Percentiles rank a stretch among this genome's conserved stretches.
These are phyloP conservation scores for Boloria selene DNA, from an alignment of 2,888 invertebrate genomes.

Conservation along the genomic window DNA sequence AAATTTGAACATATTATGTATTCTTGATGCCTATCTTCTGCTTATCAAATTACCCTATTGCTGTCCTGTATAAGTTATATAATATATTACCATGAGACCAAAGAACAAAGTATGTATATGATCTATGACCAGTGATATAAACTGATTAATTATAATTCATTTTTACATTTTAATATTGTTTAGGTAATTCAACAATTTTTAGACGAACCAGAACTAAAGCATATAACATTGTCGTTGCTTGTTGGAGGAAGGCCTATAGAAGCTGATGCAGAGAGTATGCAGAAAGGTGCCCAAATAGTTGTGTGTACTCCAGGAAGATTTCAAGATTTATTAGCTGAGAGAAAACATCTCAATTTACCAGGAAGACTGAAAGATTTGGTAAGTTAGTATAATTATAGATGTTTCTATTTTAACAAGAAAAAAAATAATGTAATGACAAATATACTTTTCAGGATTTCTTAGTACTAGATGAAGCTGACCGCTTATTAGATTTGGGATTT, in stretches of 20 bases:
- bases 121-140: no score
- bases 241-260: conserved; percentile 93
- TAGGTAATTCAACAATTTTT: conserved; percentile 79
- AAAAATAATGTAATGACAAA: no score
- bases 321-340: conserved; percentile 90
- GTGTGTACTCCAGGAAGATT: conserved; percentile 97
- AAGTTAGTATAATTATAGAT: conserved; percentile 46
- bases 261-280: conserved; percentile 87
- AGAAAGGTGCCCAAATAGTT: conserved; percentile 91
- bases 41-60: no score
- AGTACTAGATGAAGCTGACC: conserved; percentile 98
- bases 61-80: no score
- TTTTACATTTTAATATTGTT: not conserved
- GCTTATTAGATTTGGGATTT: conserved; percentile 96
- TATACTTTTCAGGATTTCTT: conserved; percentile 88
- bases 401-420: not conserved
- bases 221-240: conserved; percentile 83
- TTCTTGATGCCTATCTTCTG: no score
- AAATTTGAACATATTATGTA: no score
- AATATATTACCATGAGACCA: no score
- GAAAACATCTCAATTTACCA: conserved; percentile 86
- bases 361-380: conserved; percentile 90
- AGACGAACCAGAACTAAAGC: conserved; percentile 70
- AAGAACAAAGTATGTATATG: no score
- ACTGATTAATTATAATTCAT: not conserved